Evolutionary conservation across 2,113 vertebrate genomes (phyloP).

Genomic region (Riparia riparia): DNA sequence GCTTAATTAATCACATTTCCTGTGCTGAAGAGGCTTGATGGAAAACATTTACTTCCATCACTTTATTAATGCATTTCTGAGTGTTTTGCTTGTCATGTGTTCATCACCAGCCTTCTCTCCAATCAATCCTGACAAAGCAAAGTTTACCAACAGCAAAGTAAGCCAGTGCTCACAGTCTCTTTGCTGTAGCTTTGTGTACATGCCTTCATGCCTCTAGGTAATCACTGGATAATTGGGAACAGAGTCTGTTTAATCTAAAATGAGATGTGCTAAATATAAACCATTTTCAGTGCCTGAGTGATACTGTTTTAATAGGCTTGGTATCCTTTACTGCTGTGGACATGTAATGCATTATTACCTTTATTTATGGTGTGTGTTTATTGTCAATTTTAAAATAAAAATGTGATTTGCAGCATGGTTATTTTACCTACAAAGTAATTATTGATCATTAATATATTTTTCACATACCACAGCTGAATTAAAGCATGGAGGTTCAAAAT

Average conservation of each 20-base stretch:
- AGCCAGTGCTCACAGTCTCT: slow-evolving; percentile 20
- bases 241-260: slow-evolving; percentile 75
- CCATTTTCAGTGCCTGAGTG: slow-evolving; percentile 53
- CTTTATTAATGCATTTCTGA: slow-evolving; percentile 60
- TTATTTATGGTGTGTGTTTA: slow-evolving; percentile 30
- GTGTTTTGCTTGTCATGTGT: slow-evolving; percentile 41
- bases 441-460: slow-evolving; percentile 28
- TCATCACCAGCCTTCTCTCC: slow-evolving; percentile 59
- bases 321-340: not conserved
- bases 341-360: slow-evolving; percentile 16
- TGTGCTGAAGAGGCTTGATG: slow-evolving; percentile 67
- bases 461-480: not conserved
- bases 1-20: slow-evolving; percentile 72
- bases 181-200: slow-evolving; percentile 57
- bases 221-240: slow-evolving; percentile 69
- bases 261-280: slow-evolving; percentile 71
- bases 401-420: not conserved
- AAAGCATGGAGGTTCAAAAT: not conserved
- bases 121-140: slow-evolving; percentile 73
- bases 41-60: slow-evolving; percentile 63
- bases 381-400: slow-evolving; percentile 40
- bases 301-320: slow-evolving; percentile 39
- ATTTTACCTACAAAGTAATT: slow-evolving; percentile 35
- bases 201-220: slow-evolving; percentile 71
- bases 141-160: slow-evolving; percentile 66